phyloP scores from a whole-genome alignment of 2,888 invertebrate species.

The Polyploca ridens region DNA sequence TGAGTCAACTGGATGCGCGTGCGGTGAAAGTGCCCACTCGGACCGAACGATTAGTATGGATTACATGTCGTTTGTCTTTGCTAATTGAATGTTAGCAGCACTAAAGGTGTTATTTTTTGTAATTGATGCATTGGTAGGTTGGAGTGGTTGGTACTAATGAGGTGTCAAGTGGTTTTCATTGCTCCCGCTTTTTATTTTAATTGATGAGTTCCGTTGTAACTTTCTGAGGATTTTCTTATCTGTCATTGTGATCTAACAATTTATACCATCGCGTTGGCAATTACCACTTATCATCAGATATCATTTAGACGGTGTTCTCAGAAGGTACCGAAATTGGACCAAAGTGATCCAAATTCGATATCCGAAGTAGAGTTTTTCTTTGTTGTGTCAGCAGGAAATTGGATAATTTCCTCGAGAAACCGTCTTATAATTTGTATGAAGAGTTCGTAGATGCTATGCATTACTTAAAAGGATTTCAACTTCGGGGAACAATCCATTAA shows the following conservation, averaged over 20 bases:
- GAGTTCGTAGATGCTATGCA: neutral
- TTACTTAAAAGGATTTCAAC: conserved; percentile 5
- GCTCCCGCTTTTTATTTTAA: neutral
- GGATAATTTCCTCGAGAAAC: neutral
- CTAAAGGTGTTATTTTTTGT: neutral
- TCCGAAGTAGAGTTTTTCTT: neutral
- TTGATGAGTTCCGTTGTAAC: neutral
- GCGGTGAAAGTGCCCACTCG: conserved; percentile 50
- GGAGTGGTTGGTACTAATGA: neutral
- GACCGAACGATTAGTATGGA: conserved; percentile 47
- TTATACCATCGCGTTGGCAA: no score
- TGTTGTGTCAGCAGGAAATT: neutral
- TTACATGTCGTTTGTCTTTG: conserved; percentile 35
- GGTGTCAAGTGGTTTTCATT: neutral
- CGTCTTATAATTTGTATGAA: neutral
- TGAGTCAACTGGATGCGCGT: conserved; percentile 34
- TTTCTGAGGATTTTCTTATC: neutral
- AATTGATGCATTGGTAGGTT: neutral
- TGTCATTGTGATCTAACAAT: neutral
- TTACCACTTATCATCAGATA: no score
- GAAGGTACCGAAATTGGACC: no score
- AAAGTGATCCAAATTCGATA: no score
- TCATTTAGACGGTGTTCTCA: no score
- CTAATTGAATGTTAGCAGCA: conserved; percentile 31
- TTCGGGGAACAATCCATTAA: conserved; percentile 11